Base-by-base conservation (phyloP, 2,113 vertebrate genomes). In the Myiozetetes cayanensis region DNA sequence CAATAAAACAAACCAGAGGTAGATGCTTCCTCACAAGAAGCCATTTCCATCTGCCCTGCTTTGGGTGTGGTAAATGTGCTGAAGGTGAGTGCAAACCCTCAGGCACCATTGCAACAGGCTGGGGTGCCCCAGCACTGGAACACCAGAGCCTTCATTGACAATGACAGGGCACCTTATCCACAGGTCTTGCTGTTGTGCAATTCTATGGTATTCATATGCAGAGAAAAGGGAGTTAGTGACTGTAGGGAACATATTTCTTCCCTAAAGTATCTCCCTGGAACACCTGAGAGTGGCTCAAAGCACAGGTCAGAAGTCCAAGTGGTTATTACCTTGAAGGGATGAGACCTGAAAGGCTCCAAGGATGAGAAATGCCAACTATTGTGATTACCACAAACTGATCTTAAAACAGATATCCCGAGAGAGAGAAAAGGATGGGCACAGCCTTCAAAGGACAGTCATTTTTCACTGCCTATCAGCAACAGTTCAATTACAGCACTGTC, bases 401-500 rank as follows among this genome's bases (percentile, higher is more conserved):
- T 63, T 53, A 61, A 49, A 85, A 27, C 67, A 80, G 90, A 94
- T 86, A 95, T 17, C 1, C 3, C 0, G 0, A 65, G 2, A 56
- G 65, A 72, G 33, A 87, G 52, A 89, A 94, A 87, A 82, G 65
- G 77, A 89, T 75, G 39, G 85, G 65, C 70, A 82, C 14, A 59
- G 44, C 35, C 77, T 91, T 78, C 56, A 93, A 78, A 94, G 66
- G 81, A 78, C 66, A 81, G 52, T 44, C 14, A 82, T 91, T 94
- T 53, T 76, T 61, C 84, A 94, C 43, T 87, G 81, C 39, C 91
- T 91, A 72, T 41, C 93, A 92, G 91, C 73, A 94, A 28, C 49
- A 82, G 53, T 70, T 89, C 80, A 56, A 6, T 89, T 70, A 65
- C 7, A 89, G 80, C 73, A 8, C 33, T 46, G 75, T 33, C 44